These are phyloP conservation scores for Oxyteleia sp. DNA, from an alignment of 2,888 invertebrate species.

Conservation along the genomic window DNA sequence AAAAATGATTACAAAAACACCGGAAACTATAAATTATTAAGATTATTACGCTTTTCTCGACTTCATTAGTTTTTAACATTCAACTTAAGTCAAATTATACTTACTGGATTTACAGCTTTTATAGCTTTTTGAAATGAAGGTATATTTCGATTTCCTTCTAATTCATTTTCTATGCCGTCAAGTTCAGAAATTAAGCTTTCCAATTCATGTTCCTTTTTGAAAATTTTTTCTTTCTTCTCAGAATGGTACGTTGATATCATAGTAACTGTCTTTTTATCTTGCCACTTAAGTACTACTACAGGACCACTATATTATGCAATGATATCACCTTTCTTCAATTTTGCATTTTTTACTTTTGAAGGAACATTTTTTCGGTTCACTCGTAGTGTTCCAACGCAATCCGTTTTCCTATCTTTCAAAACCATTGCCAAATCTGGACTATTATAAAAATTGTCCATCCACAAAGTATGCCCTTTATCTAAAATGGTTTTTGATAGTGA, in stretches of 20 bases:
- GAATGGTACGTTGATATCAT: constrained; percentile 45
- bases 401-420: constrained; percentile 39
- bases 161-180: too few relatives aligned
- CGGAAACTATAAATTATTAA: too few relatives aligned
- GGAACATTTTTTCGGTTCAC: constrained; percentile 47
- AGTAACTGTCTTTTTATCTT: constrained; percentile 51
- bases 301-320: constrained; percentile 39
- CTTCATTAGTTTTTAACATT: too few relatives aligned
- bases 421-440: constrained; percentile 43
- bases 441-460: constrained; percentile 47
- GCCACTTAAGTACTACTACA: constrained; percentile 39
- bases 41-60: too few relatives aligned
- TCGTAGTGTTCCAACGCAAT: constrained; percentile 40
- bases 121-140: too few relatives aligned
- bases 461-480: constrained; percentile 51
- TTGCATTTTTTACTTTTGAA: constrained; percentile 27
- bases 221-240: background rate
- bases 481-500: constrained; percentile 37
- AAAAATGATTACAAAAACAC: too few relatives aligned
- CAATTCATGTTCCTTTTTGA: too few relatives aligned
- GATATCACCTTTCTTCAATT: constrained; percentile 44
- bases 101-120: too few relatives aligned
- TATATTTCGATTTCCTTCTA: too few relatives aligned
- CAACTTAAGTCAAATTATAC: too few relatives aligned
- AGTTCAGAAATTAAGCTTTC: too few relatives aligned